Evolutionary conservation across 2,797 vertebrate genomes (phyloP), one percentile per base, ranked within the genome.

Genomic region (Anguilla pacifica): DNA sequence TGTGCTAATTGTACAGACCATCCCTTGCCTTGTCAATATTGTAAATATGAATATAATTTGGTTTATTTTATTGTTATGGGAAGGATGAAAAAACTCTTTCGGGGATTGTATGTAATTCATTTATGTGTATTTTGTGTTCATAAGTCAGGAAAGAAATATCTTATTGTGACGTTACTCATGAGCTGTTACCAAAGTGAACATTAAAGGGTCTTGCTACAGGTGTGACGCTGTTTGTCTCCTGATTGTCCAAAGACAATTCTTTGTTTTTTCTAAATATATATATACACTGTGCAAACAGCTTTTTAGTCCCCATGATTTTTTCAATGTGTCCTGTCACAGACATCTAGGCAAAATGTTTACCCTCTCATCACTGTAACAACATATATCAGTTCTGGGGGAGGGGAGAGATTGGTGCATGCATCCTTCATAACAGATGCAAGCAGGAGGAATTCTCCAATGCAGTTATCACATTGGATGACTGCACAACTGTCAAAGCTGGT

Each of bases 1-100:
- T 77, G 70, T 88, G 88, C 88, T 67, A 83, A 89, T 43, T 91
- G 72, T 59, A 89, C 81, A 89, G 72, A 82, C 46, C n/a, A 59
- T 59, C 28, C n/a, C 88, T 88, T 83, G 49, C 82, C 35, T 28
- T 94, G 88, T 94, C 92, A 87, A 95, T 96, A 94, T 25, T 96
- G 95, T 96, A 96, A 96, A 96, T 96, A 93, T 46, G 43, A 91
- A 92, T 88, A 43, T 84, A 86, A 91, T 84, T 19, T 84, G 88
- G 90, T 87, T 87, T 91, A 90, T 92, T 94, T 90, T 92, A 92
- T 91, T 92, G 86, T 86, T 89, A 79, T 70, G n/a, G 67, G 79
- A 28, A 72, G 28, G 31, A 13, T 5, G 17, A 39, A 13, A 35
- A 17, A 74, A 35, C 28, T 31, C 10, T 31, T 70, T 53, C 51